Evolutionary conservation across 1,140 invertebrate genomes (phyloP), one percentile per base, ranked within the genome.

Genomic region (Cydia splendana): DNA sequence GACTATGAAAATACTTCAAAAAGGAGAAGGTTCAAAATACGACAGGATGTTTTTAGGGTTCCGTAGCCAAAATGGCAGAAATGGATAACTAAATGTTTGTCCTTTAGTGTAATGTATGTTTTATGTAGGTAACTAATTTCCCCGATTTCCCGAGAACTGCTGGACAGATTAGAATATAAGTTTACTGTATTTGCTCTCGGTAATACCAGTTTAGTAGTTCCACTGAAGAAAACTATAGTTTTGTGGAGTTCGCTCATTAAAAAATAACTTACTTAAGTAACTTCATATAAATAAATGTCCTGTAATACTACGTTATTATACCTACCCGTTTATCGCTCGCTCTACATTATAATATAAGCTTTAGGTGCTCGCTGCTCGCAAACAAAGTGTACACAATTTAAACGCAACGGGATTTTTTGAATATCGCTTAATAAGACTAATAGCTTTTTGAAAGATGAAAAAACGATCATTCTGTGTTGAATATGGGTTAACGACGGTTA

Each of bases 351-450:
- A 30, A 3, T 42, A 38, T n/a, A 71, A 71, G 67, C 67, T 71
- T 71, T 9, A 71, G 67, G 67, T 71, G 67, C 34, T 38, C 30
- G n/a, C 30, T 42, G 38, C n/a, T 38, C 65, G 30, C 28, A 34
- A n/a, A 71, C 67, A 71, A 71, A 71, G 67, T 71, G n/a, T 10
- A 71, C 67, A 71, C 67, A 71, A 71, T 71, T 71, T 71, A 71
- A 71, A 45, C 30, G n/a, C 67, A 71, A 71, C 67, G 67, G 65
- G 28, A 71, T 71, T 71, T 71, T 71, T 71, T 71, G 24, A 71
- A 38, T 71, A 71, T 71, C 30, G 34, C 67, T 45, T 18, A 45
- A n/a, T 71, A 71, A 71, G 67, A 71, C 67, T 71, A 42, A 71
- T 71, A 18, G 34, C 67, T 71, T 71, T 38, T 71, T 34, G 67